Percentiles rank a stretch among this genome's conserved stretches.
phyloP scores from a whole-genome alignment of 64 coral and sea anemone species.

The Montipora cactus region DNA sequence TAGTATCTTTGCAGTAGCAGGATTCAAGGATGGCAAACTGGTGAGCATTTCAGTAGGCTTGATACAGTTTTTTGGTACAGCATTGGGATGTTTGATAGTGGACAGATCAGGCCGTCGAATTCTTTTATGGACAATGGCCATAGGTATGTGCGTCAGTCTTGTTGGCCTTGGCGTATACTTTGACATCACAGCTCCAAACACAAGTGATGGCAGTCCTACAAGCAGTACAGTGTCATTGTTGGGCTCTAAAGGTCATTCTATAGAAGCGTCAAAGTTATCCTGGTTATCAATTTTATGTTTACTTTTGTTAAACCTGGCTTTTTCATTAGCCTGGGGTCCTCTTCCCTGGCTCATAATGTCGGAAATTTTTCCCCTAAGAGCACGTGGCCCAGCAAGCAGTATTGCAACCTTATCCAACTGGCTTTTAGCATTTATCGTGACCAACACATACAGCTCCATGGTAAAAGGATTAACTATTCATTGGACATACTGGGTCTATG shows the following conservation, averaged over 20 bases:
- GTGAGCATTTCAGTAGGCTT: conserved; percentile 57
- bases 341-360: conserved; percentile 90
- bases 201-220: background rate
- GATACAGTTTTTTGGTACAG: conserved; percentile 75
- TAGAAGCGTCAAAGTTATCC: conserved; percentile 60
- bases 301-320: conserved; percentile 71
- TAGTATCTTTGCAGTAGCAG: conserved; percentile 74
- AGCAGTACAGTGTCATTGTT: conserved; percentile 41
- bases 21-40: conserved; percentile 79
- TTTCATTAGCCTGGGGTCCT: conserved; percentile 78
- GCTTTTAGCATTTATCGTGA: conserved; percentile 66
- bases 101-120: conserved; percentile 70
- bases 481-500: conserved; percentile 86
- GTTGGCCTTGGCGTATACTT: conserved; percentile 72
- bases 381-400: conserved; percentile 67
- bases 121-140: conserved; percentile 39
- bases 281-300: conserved; percentile 87
- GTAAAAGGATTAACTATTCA: conserved; percentile 51
- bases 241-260: conserved; percentile 58
- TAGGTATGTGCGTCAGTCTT: conserved; percentile 64
- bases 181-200: conserved; percentile 50
- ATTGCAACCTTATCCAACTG: conserved; percentile 65
- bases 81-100: conserved; percentile 48
- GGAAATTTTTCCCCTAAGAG: conserved; percentile 79
- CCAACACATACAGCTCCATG: conserved; percentile 62